Percentiles rank a stretch among this genome's conserved stretches.
phyloP scores from a whole-genome alignment of 1,140 invertebrate species.

The Aphidius gifuensis region DNA sequence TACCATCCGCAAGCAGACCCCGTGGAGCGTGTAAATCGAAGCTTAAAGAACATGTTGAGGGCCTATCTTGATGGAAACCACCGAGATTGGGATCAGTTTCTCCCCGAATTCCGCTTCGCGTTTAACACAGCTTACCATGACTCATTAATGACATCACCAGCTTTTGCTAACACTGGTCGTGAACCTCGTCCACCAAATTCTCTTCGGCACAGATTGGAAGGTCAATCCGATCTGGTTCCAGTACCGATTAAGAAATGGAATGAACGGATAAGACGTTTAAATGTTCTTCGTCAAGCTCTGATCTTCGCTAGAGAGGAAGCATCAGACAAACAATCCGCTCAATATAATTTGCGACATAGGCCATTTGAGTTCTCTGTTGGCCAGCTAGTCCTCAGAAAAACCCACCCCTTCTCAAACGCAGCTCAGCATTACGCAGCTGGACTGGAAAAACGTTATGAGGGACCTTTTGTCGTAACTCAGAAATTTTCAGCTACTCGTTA shows the following conservation, averaged over 20 bases:
- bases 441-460: conserved; percentile 20
- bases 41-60: conserved; percentile 41
- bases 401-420: conserved; percentile 19
- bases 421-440: conserved; percentile 18
- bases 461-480: conserved; percentile 3
- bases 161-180: conserved; percentile 41
- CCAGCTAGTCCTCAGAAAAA: conserved; percentile 14
- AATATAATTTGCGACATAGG: conserved; percentile 10
- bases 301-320: not conserved
- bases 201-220: not conserved
- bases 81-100: conserved; percentile 39
- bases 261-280: conserved; percentile 4
- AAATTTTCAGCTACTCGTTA: not conserved
- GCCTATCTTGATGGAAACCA: conserved; percentile 43
- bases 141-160: conserved; percentile 40
- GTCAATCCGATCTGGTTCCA: not conserved
- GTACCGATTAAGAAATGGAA: not conserved
- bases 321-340: not conserved
- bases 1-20: too few species aligned
- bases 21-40: too few species aligned
- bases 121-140: conserved; percentile 42
- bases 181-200: not conserved
- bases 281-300: not conserved
- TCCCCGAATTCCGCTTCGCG: conserved; percentile 39
- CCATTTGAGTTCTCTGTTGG: conserved; percentile 12